Conservation (phyloP, 92 coral and sea anemone genomes). For the Heliopora coerulea region DNA sequence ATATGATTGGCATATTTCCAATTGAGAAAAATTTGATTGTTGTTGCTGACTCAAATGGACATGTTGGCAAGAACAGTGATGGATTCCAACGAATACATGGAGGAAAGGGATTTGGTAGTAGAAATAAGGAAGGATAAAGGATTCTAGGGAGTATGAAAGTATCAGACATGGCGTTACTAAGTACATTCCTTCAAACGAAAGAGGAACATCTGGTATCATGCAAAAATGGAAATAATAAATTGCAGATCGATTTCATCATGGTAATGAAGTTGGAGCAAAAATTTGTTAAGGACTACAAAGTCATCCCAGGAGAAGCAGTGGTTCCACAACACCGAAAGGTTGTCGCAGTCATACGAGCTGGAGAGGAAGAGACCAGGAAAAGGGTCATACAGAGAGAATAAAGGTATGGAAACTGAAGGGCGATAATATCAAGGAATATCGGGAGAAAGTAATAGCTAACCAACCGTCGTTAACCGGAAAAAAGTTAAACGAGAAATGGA, state of each 20-base stretch:
- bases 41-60: constrained; percentile 30
- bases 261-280: background rate
- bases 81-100: constrained; percentile 11
- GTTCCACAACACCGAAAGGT: too few relatives aligned
- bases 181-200: background rate
- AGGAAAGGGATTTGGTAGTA: constrained; percentile 1
- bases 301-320: background rate
- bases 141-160: constrained; percentile 1
- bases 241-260: background rate
- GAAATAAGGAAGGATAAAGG: constrained; percentile 10
- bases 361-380: background rate
- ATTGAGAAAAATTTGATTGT: too few relatives aligned
- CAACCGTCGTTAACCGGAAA: background rate
- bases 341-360: background rate
- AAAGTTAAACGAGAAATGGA: background rate
- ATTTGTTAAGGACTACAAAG: background rate
- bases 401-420: background rate
- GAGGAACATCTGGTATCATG: constrained; percentile 1
- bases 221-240: background rate
- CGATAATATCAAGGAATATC: background rate
- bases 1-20: background rate
- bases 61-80: background rate
- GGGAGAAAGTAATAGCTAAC: background rate
- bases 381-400: background rate
- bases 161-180: background rate